These are phyloP conservation scores for Dermatophagoides farinae DNA, from an alignment of 1,140 invertebrate genomes.

Conservation along the genomic window DNA sequence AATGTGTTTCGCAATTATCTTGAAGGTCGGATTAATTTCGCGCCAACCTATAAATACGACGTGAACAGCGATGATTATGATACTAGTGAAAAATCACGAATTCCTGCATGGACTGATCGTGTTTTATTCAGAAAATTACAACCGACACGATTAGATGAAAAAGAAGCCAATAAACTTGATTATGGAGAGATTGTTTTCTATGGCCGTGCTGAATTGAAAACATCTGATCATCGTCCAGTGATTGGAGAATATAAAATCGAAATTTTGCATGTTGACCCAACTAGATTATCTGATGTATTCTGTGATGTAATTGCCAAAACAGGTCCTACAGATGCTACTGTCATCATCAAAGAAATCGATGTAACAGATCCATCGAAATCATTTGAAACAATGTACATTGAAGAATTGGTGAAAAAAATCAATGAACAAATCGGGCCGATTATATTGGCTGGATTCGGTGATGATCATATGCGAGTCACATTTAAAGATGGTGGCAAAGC, in stretches of 20 bases:
- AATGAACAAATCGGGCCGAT: constrained; percentile 52
- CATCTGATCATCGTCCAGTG: constrained; percentile 88
- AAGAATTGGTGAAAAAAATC: constrained; percentile 44
- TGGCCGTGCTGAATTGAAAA: constrained; percentile 78
- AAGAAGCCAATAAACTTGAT: constrained; percentile 23
- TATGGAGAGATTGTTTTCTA: constrained; percentile 67
- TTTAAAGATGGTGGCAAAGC: constrained; percentile 67
- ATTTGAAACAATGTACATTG: constrained; percentile 48
- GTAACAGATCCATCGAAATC: constrained; percentile 21
- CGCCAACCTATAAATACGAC: constrained; percentile 98
- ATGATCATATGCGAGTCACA: constrained; percentile 64
- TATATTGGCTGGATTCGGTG: constrained; percentile 69
- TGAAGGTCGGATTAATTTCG: constrained; percentile 76
- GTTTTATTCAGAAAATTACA: constrained; percentile 60
- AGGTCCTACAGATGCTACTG: constrained; percentile 85
- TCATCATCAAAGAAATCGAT: constrained; percentile 38
- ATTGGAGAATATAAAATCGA: constrained; percentile 73
- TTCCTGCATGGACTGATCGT: constrained; percentile 94
- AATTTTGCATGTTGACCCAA: constrained; percentile 48
- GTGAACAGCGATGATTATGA: constrained; percentile 97
- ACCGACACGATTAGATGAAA: constrained; percentile 30
- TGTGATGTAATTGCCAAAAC: constrained; percentile 60
- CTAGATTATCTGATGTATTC: constrained; percentile 50
- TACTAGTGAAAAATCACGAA: constrained; percentile 89
- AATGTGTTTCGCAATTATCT: constrained; percentile 70